Percentiles rank a stretch among this genome's conserved stretches.
phyloP scores from a whole-genome alignment of 2,888 invertebrate genomes.

The Campoplex capitator region DNA sequence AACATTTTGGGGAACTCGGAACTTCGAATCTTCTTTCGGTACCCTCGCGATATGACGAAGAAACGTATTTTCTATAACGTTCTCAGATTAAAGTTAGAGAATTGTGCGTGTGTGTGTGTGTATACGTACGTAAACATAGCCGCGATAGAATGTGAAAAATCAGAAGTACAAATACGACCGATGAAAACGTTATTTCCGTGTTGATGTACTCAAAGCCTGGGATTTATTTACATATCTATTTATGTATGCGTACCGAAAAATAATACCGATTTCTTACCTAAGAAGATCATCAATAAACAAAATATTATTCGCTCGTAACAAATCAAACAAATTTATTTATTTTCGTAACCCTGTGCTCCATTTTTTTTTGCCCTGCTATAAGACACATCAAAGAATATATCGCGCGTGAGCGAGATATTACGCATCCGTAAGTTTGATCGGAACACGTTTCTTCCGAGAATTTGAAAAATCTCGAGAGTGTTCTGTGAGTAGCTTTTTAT shows the following conservation, averaged over 20 bases:
- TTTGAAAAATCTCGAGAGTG: conserved; percentile 35
- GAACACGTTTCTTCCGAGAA: conserved; percentile 9
- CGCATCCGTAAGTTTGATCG: conserved; percentile 1
- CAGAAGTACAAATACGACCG: conserved; percentile 28
- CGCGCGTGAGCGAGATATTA: conserved; percentile 25
- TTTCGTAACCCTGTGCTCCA: conserved; percentile 13
- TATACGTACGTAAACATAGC: conserved; percentile 8
- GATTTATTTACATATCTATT: background rate
- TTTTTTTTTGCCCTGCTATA: conserved; percentile 26
- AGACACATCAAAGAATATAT: conserved; percentile 36
- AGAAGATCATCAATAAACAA: conserved; percentile 29
- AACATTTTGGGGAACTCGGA: background rate
- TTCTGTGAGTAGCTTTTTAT: conserved; percentile 47
- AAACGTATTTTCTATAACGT: conserved; percentile 38
- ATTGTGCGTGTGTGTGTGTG: background rate
- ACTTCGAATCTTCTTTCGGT: conserved; percentile 14
- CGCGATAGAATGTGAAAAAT: background rate
- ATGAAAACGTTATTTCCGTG: conserved; percentile 27
- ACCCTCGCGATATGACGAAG: conserved; percentile 10
- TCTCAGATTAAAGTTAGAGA: conserved; percentile 20
- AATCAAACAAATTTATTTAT: conserved; percentile 22
- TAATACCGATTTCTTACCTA: conserved; percentile 2
- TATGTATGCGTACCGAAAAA: background rate
- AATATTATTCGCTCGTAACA: background rate
- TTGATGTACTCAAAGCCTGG: background rate